Evolutionary conservation across 2,888 invertebrate species (phyloP), one percentile per base, ranked within the genome.

Genomic region (Agrochola litura): DNA sequence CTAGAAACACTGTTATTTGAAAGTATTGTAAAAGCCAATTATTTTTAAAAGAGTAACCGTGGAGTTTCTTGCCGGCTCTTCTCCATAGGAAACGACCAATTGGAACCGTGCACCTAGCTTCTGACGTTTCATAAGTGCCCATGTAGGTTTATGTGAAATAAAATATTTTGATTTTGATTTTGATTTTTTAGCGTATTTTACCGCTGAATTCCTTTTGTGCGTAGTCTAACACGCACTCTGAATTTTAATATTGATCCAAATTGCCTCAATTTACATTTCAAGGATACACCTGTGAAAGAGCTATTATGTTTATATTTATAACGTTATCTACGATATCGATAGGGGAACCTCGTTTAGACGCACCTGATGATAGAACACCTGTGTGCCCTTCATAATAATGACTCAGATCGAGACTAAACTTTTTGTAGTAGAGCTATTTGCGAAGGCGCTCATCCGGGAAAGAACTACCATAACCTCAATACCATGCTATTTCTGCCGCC

Each of bases 201-300:
- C 66, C 41, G 25, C 41, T 41, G 22, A 66, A 22, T 72, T 72
- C 25, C 49, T 58, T 72, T 52, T n/a, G 8, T 37, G 30, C 16
- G 22, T 19, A n/a, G 41, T 54, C 41, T 46, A 25, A 25, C 4
- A 49, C 37, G 41, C 54, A 9, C 22, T n/a, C 43, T 12, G 16
- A 54, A 43, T 43, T 64, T 41, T 41, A 41, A 64, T 78, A 52
- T 78, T 56, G 64, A 79, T 79, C 64, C 37, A 30, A 58, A 56
- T 49, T 64, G 63, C 41, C 41, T 37, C 25, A 78, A 70, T 52
- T 70, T 52, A 49, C 22, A 16, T 64, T 72, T 79, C 72, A 77
- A 79, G 72, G 79, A 64, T 49, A 43, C 30, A 52, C 25, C 30
- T 77, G 70, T n/a, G 46, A 49, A 70, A 56, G 25, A 16, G 16